Percentiles rank a stretch among this genome's conserved stretches.
These are phyloP conservation scores for Choristoneura fumiferana DNA, from an alignment of 1,140 invertebrate genomes.

Conservation along the genomic window DNA sequence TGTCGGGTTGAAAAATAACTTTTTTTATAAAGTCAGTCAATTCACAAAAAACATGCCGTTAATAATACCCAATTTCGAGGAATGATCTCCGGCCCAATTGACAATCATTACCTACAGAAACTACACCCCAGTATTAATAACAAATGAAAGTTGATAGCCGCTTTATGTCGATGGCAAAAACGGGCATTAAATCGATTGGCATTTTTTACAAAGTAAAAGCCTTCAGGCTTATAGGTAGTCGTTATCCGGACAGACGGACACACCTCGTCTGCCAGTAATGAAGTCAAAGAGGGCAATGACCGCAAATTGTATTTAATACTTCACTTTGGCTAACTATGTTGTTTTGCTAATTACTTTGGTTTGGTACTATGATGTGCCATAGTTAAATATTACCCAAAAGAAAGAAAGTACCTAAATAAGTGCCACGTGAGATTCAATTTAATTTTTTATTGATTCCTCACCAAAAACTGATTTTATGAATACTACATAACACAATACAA, in stretches of 20 bases:
- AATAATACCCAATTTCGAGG: no score
- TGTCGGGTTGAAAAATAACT: no score
- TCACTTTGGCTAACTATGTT: neutral
- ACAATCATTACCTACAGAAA: neutral
- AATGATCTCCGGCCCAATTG: neutral
- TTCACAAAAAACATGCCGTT: no score
- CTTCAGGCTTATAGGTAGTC: neutral
- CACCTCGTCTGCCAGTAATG: constrained; percentile 20
- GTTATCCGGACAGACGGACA: constrained; percentile 16
- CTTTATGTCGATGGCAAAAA: neutral
- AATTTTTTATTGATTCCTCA: no score
- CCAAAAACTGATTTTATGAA: no score
- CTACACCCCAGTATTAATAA: neutral
- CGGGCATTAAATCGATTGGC: neutral
- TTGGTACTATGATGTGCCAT: no score
- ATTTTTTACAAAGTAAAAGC: constrained; percentile 6
- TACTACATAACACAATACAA: no score
- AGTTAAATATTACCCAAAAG: no score
- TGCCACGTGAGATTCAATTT: no score
- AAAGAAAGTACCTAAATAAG: no score
- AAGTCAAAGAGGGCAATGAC: constrained; percentile 12
- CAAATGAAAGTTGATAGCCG: neutral
- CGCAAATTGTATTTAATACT: neutral
- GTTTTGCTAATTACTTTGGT: neutral
- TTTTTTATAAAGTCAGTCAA: no score